A percentile compares a stretch with the other conserved stretches of the same genome.
These are phyloP conservation scores for Spisula solida DNA, from an alignment of 2,888 invertebrate genomes.

Conservation along the genomic window DNA sequence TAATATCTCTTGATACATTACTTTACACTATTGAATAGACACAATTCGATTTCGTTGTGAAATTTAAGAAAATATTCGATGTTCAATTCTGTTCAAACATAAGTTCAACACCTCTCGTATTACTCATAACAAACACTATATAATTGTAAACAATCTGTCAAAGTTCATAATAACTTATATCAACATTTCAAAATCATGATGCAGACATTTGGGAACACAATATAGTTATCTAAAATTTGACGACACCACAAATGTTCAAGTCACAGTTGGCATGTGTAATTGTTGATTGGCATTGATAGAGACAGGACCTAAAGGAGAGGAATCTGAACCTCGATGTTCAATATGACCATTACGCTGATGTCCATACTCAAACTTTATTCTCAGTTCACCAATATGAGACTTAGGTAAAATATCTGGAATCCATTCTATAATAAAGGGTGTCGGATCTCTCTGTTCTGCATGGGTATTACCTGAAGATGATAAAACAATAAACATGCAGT, in stretches of 20 bases:
- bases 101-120: too few relatives aligned
- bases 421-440: constrained; percentile 93
- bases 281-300: constrained; percentile 32
- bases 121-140: neutral
- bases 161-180: neutral
- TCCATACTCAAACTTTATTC: constrained; percentile 92
- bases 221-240: neutral
- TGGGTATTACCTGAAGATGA: constrained; percentile 88
- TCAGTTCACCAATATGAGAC: constrained; percentile 92
- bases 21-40: too few relatives aligned
- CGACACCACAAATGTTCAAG: constrained; percentile 20
- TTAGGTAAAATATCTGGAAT: constrained; percentile 92
- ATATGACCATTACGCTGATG: constrained; percentile 89
- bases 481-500: neutral
- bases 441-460: constrained; percentile 90
- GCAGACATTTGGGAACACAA: neutral
- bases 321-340: constrained; percentile 76
- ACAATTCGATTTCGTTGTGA: neutral
- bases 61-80: neutral
- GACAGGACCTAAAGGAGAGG: neutral
- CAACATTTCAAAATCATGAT: neutral
- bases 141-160: neutral
- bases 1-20: too few relatives aligned
- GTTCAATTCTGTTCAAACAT: too few relatives aligned
- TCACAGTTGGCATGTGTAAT: constrained; percentile 31